Conservation (phyloP, 1,140 invertebrate species). For the Zaprionus africanus region DNA sequence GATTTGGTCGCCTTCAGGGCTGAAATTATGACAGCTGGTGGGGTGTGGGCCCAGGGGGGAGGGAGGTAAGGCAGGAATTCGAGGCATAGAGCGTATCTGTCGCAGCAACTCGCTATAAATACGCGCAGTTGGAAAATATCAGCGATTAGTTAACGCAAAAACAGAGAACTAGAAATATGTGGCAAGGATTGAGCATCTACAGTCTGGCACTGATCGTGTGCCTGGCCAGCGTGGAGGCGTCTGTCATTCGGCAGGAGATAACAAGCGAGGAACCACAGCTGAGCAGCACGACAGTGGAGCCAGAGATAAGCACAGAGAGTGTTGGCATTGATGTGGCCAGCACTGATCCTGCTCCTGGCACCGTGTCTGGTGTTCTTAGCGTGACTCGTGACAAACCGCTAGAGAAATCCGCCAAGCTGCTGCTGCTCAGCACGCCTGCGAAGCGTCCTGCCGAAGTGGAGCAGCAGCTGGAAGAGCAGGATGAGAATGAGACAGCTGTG, state of each 20-base stretch:
- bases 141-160: slow-evolving; percentile 49
- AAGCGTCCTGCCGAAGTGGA: slow-evolving; percentile 61
- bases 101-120: slow-evolving; percentile 56
- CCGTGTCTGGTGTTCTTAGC: slow-evolving; percentile 39
- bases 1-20: slow-evolving; percentile 69
- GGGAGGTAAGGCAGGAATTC: not conserved
- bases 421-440: slow-evolving; percentile 71
- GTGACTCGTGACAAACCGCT: slow-evolving; percentile 13
- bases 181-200: slow-evolving; percentile 48
- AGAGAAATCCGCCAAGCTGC: slow-evolving; percentile 63
- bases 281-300: slow-evolving; percentile 13
- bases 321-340: slow-evolving; percentile 38
- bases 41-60: not conserved
- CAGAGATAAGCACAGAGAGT: slow-evolving; percentile 45
- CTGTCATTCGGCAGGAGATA: slow-evolving; percentile 50
- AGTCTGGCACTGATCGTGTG: slow-evolving; percentile 25
- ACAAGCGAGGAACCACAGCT: slow-evolving; percentile 26
- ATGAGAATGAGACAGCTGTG: slow-evolving; percentile 50
- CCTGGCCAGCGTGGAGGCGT: slow-evolving; percentile 40
- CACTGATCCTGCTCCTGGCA: slow-evolving; percentile 63
- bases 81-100: not conserved
- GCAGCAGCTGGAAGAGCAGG: slow-evolving; percentile 62
- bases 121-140: slow-evolving; percentile 52
- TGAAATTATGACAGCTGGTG: slow-evolving; percentile 72
- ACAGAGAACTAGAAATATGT: slow-evolving; percentile 63